Percentiles rank a stretch among this genome's conserved stretches.
phyloP scores from a whole-genome alignment of 2,888 invertebrate genomes.

The Aplocera efformata region DNA sequence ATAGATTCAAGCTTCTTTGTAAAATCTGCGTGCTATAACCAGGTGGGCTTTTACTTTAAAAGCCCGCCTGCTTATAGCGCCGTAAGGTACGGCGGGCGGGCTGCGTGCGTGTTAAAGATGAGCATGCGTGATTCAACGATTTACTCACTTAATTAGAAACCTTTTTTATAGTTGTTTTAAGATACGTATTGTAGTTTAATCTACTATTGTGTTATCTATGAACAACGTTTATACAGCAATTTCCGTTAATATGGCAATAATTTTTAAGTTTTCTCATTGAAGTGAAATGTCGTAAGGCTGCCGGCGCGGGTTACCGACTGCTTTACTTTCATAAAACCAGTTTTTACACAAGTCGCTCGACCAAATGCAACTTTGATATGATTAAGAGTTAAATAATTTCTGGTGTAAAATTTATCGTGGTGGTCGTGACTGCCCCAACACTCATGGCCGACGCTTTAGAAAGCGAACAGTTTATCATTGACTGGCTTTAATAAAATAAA shows the following conservation, averaged over 20 bases:
- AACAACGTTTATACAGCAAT: too few species aligned
- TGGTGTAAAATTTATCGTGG: constrained; percentile 45
- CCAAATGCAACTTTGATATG: constrained; percentile 34
- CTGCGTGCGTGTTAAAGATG: too few species aligned
- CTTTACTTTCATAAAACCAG: constrained; percentile 65
- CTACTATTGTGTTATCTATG: neutral
- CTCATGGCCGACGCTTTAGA: constrained; percentile 75
- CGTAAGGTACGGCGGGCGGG: too few species aligned
- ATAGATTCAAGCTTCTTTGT: too few species aligned
- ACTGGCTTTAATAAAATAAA: constrained; percentile 47
- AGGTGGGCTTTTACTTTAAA: too few species aligned
- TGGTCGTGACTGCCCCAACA: constrained; percentile 64
- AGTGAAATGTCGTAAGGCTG: constrained; percentile 59
- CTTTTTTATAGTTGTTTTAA: too few species aligned
- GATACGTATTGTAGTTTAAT: too few species aligned
- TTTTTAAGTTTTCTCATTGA: constrained; percentile 45
- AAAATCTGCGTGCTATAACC: too few species aligned
- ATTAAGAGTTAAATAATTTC: constrained; percentile 45
- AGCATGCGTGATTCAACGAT: too few species aligned
- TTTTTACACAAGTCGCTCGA: constrained; percentile 44
- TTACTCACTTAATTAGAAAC: too few species aligned
- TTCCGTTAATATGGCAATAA: constrained; percentile 29
- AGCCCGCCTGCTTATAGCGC: too few species aligned
- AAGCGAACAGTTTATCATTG: constrained; percentile 70
- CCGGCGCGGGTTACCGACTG: constrained; percentile 37